Percentiles rank a stretch among this genome's conserved stretches.
These are phyloP conservation scores for Apodemia zela DNA, from an alignment of 2,888 invertebrate genomes.

Conservation along the genomic window DNA sequence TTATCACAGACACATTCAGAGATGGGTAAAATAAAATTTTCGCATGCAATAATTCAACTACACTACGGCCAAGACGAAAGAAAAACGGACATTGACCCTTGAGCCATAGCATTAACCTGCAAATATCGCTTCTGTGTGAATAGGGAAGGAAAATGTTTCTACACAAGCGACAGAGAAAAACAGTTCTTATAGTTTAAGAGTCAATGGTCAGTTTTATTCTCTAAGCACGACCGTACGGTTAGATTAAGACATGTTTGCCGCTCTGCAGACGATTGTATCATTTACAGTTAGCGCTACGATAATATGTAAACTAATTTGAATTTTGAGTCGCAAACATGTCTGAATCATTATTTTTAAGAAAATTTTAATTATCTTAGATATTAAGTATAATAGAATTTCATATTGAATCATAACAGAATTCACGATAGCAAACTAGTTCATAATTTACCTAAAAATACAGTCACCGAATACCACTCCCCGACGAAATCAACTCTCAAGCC, in stretches of 20 bases:
- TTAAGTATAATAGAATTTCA: constrained; percentile 12
- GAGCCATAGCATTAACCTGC: not conserved
- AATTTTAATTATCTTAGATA: not conserved
- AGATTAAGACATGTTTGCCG: not conserved
- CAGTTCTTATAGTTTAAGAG: not conserved
- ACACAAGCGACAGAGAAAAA: too few relatives aligned
- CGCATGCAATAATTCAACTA: constrained; percentile 11
- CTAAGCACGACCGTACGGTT: not conserved
- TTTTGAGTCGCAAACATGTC: not conserved
- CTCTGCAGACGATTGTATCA: not conserved
- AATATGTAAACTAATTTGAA: not conserved
- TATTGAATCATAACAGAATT: not conserved
- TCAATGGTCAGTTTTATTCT: not conserved
- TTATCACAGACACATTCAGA: constrained; percentile 50
- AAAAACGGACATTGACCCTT: not conserved
- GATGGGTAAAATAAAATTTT: constrained; percentile 23
- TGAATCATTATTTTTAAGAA: not conserved
- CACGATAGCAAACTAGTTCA: constrained; percentile 7
- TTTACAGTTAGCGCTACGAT: not conserved
- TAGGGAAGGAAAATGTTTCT: too few relatives aligned
- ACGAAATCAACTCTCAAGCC: constrained; percentile 30
- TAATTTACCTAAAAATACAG: not conserved
- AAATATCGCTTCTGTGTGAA: not conserved
- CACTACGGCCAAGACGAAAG: not conserved
- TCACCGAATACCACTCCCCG: not conserved